These are phyloP conservation scores for Drosophila formosana DNA, from an alignment of 2,888 invertebrate species.

Conservation along the genomic window DNA sequence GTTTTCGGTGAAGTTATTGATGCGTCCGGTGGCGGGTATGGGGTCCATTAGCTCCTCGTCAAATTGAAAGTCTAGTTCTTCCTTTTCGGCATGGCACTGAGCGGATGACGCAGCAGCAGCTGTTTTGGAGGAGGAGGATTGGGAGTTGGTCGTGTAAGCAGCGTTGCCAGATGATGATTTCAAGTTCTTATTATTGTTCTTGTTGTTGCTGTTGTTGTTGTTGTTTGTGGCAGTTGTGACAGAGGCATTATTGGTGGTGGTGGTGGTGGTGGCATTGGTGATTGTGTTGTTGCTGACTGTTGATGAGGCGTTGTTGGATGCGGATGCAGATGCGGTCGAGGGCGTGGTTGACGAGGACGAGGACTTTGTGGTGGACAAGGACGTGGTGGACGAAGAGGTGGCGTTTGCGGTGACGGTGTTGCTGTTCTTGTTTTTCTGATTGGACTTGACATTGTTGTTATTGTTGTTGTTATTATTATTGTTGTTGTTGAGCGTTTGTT, in stretches of 20 bases:
- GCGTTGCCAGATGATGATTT: constrained; percentile 71
- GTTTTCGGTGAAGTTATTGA: constrained; percentile 91
- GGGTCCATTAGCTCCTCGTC: constrained; percentile 96
- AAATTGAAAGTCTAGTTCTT: constrained; percentile 98
- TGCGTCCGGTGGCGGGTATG: constrained; percentile 89
- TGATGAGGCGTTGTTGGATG: constrained; percentile 57
- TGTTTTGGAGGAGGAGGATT: constrained; percentile 82
- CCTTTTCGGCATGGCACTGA: constrained; percentile 87
- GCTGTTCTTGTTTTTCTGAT: constrained; percentile 42
- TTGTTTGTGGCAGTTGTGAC: constrained; percentile 7
- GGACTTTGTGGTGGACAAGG: constrained; percentile 46
- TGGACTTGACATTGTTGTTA: constrained; percentile 52
- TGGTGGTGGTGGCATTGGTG: constrained; percentile 21
- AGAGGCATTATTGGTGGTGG: constrained; percentile 22
- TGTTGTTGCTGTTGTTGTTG: constrained; percentile 49
- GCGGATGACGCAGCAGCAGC: constrained; percentile 77
- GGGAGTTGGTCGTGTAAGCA: constrained; percentile 75
- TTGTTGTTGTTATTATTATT: constrained; percentile 46
- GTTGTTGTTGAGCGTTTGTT: constrained; percentile 76
- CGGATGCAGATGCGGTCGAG: constrained; percentile 50
- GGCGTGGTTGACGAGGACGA: constrained; percentile 39
- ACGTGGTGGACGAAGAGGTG: constrained; percentile 53
- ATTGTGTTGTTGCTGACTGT: constrained; percentile 40
- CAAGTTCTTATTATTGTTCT: constrained; percentile 40
- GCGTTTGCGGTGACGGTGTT: constrained; percentile 49